phyloP scores from a whole-genome alignment of 37 sponge, comb jelly and placozoan genomes.

The Cladorhizidae sp. region DNA sequence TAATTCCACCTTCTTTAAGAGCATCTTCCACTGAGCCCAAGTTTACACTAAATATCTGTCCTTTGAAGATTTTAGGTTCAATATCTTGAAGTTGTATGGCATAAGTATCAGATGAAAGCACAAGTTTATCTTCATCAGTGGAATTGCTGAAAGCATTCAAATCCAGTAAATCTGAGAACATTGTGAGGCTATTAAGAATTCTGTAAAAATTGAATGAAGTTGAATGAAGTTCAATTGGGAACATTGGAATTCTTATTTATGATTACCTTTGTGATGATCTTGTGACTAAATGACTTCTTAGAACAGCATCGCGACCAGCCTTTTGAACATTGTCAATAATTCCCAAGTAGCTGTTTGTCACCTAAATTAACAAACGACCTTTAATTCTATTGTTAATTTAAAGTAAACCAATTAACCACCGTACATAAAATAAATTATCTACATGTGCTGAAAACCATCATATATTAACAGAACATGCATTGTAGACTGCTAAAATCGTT shows the following conservation, averaged over 20 bases:
- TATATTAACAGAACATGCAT: no score
- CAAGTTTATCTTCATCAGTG: background rate
- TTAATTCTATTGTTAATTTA: no score
- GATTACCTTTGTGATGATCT: conserved; percentile 18
- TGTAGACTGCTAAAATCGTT: no score
- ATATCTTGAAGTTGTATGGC: conserved; percentile 51
- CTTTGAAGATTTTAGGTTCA: background rate
- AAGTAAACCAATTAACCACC: no score
- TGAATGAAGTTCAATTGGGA: background rate
- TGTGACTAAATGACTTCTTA: conserved; percentile 5
- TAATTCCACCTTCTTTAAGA: background rate
- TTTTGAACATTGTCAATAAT: conserved; percentile 34
- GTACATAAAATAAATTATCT: no score
- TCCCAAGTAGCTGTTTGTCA: conserved; percentile 21
- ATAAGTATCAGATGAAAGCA: conserved; percentile 13
- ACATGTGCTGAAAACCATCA: no score
- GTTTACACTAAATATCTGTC: conserved; percentile 32
- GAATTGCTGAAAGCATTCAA: background rate
- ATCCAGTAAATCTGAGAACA: conserved; percentile 8
- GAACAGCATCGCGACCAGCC: conserved; percentile 9
- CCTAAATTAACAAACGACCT: conserved; percentile 15
- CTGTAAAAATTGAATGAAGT: background rate
- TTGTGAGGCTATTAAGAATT: conserved; percentile 6
- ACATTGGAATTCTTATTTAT: no score
- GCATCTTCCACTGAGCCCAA: conserved; percentile 46